A percentile compares a stretch with the other conserved stretches of the same genome.
Evolutionary conservation across 2,797 vertebrate species (phyloP).

Genomic region (Rhodeus uyekii): DNA sequence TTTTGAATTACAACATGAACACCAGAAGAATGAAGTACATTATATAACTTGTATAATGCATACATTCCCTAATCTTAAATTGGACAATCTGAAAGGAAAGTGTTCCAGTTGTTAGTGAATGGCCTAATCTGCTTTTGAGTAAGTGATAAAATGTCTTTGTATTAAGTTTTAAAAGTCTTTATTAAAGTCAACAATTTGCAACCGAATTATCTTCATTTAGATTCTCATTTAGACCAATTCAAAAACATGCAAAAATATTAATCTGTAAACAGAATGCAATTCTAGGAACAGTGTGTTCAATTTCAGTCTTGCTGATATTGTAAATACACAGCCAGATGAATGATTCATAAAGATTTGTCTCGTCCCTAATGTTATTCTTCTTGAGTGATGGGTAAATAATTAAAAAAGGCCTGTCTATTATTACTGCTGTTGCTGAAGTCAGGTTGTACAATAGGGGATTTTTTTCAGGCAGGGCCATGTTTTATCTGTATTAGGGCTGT

Average conservation of each 20-base stretch:
- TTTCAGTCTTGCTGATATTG: neutral
- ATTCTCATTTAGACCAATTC: neutral
- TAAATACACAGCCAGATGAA: neutral
- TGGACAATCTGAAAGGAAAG: neutral
- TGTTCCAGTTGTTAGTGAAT: neutral
- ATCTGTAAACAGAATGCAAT: neutral
- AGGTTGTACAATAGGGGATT: neutral
- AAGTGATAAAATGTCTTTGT: neutral
- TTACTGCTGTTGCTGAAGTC: neutral
- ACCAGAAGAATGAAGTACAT: too few species aligned
- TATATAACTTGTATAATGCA: too few species aligned
- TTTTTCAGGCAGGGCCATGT: neutral
- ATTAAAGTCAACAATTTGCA: neutral
- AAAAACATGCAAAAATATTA: neutral
- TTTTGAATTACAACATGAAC: neutral
- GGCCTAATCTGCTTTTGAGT: neutral
- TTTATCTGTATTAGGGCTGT: neutral
- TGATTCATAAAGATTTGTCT: neutral
- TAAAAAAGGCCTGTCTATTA: neutral
- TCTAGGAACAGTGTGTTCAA: neutral
- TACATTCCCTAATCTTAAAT: neutral
- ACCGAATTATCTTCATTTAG: neutral
- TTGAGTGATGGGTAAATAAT: neutral
- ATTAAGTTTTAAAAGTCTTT: neutral
- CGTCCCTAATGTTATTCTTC: neutral